These are phyloP conservation scores for Hydrotaea cyrtoneurina DNA, from an alignment of 2,888 invertebrate species.

Conservation along the genomic window DNA sequence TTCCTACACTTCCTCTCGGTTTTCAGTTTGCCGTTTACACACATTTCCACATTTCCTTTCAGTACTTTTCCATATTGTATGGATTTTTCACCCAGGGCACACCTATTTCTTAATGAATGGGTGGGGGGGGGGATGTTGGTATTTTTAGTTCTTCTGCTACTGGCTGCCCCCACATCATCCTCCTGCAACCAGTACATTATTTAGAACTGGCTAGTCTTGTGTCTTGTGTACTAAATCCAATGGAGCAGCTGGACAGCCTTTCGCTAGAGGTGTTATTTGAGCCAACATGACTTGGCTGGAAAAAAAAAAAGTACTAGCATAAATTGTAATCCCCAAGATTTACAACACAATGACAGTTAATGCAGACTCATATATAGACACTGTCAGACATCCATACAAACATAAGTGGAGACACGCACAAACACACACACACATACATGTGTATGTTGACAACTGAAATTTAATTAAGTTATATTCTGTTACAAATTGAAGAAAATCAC, in stretches of 20 bases:
- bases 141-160: not conserved
- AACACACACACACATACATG: not conserved
- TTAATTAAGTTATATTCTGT: constrained; percentile 29
- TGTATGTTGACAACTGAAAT: not conserved
- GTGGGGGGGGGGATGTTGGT: not conserved
- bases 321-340: constrained; percentile 51
- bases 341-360: constrained; percentile 50
- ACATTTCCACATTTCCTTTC: not conserved
- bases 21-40: not conserved
- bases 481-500: constrained; percentile 31
- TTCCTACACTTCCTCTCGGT: not conserved
- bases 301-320: not conserved
- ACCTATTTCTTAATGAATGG: not conserved
- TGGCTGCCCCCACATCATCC: not conserved
- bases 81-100: constrained; percentile 21
- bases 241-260: not conserved
- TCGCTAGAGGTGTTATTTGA: not conserved
- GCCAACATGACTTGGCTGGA: not conserved
- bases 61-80: constrained; percentile 22
- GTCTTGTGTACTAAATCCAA: constrained; percentile 7
- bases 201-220: not conserved
- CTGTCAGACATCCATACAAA: not conserved
- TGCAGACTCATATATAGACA: constrained; percentile 11
- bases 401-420: not conserved
- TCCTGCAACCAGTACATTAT: constrained; percentile 9